Evolutionary conservation across 2,888 invertebrate species (phyloP).

Genomic region (Acleris emargana): DNA sequence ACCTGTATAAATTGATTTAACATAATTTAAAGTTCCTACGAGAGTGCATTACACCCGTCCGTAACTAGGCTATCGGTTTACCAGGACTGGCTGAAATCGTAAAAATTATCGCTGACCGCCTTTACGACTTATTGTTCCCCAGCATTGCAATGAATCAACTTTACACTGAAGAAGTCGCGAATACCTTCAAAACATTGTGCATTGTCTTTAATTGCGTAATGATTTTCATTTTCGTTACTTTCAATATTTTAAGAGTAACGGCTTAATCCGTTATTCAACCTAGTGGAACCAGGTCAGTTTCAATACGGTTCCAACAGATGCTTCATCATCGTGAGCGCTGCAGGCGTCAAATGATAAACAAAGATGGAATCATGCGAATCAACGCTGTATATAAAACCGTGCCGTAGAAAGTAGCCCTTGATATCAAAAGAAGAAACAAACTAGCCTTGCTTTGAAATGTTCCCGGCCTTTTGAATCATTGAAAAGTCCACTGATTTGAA

Average conservation of each 20-base stretch:
- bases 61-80: conserved; percentile 75
- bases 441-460: neutral
- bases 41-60: conserved; percentile 30
- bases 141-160: conserved; percentile 53
- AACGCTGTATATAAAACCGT: conserved; percentile 4
- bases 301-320: conserved; percentile 25
- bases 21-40: conserved; percentile 2
- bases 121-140: conserved; percentile 75
- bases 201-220: conserved; percentile 39
- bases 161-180: conserved; percentile 43
- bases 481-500: neutral
- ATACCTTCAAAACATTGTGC: conserved; percentile 37
- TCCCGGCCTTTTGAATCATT: conserved; percentile 1
- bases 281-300: conserved; percentile 29
- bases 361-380: conserved; percentile 26
- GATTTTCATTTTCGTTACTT: conserved; percentile 28
- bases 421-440: conserved; percentile 7
- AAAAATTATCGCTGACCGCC: conserved; percentile 66
- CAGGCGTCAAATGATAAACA: conserved; percentile 19
- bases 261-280: conserved; percentile 25
- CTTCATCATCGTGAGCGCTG: conserved; percentile 25
- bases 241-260: conserved; percentile 27
- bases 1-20: neutral
- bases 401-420: conserved; percentile 13
- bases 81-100: conserved; percentile 60